Evolutionary conservation across 2,113 vertebrate genomes (phyloP).

Genomic region (Colaptes auratus): DNA sequence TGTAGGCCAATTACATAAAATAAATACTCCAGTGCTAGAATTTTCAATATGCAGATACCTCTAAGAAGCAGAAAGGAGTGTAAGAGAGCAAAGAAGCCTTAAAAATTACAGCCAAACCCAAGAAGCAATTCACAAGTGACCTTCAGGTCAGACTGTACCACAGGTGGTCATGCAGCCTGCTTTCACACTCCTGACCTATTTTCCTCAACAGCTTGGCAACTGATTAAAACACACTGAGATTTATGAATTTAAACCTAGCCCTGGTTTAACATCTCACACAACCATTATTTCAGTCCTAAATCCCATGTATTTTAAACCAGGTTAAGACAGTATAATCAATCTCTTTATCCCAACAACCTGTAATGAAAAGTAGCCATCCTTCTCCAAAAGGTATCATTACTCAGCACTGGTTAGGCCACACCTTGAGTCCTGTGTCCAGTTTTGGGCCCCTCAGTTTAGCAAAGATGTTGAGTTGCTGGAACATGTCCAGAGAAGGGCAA

Average conservation of each 20-base stretch:
- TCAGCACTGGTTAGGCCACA: too few relatives aligned
- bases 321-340: not conserved
- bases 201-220: not conserved
- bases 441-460: too few relatives aligned
- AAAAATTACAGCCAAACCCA: not conserved
- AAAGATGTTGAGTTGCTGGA: too few relatives aligned
- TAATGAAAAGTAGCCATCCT: not conserved
- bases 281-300: not conserved
- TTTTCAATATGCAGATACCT: not conserved
- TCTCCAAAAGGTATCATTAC: not conserved
- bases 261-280: not conserved
- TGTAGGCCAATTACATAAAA: not conserved
- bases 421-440: too few relatives aligned
- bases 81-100: not conserved
- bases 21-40: not conserved
- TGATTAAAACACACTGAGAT: not conserved
- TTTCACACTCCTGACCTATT: not conserved
- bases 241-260: not conserved
- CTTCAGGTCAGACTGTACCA: not conserved
- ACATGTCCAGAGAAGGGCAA: too few relatives aligned
- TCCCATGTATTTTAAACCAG: not conserved
- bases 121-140: not conserved
- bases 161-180: rapidly evolving
- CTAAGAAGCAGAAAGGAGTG: too few relatives aligned
- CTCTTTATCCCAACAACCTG: not conserved